Conservation (phyloP, 2,888 invertebrate genomes). For the Athrips mouffetella region DNA sequence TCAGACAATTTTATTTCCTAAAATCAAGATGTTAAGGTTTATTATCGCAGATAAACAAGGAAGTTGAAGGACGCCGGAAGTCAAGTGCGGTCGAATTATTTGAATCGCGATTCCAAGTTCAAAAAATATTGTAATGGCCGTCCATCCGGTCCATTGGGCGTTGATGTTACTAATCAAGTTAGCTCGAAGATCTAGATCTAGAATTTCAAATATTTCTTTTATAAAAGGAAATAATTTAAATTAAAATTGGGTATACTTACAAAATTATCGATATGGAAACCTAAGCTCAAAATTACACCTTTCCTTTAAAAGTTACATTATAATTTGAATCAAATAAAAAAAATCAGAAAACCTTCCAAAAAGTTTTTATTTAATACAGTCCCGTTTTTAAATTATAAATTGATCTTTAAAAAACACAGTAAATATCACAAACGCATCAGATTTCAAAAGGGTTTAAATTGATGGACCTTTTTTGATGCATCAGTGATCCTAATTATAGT, state of each 20-base stretch:
- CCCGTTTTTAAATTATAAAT: conserved; percentile 3
- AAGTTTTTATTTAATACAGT: neutral
- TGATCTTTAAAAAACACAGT: conserved; percentile 8
- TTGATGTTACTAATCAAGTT: conserved; percentile 36
- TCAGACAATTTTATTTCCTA: conserved; percentile 33
- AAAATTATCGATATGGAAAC: neutral
- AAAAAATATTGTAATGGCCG: conserved; percentile 52
- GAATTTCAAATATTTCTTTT: too few species aligned
- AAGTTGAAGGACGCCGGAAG: conserved; percentile 56
- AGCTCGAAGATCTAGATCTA: neutral
- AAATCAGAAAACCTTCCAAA: neutral
- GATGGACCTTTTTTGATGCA: conserved; percentile 25
- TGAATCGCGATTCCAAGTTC: conserved; percentile 52
- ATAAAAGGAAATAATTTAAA: neutral
- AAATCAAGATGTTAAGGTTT: conserved; percentile 23
- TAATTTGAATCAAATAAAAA: conserved; percentile 2
- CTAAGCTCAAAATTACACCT: conserved; percentile 13
- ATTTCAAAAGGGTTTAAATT: conserved; percentile 26
- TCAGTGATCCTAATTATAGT: conserved; percentile 38
- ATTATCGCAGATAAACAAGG: conserved; percentile 19
- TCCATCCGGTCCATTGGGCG: conserved; percentile 50
- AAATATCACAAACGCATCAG: conserved; percentile 7
- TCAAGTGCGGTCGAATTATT: conserved; percentile 60
- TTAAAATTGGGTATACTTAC: neutral
- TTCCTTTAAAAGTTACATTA: neutral